These are phyloP conservation scores for Trachelus tabidus DNA, from an alignment of 2,888 invertebrate genomes.

Conservation along the genomic window DNA sequence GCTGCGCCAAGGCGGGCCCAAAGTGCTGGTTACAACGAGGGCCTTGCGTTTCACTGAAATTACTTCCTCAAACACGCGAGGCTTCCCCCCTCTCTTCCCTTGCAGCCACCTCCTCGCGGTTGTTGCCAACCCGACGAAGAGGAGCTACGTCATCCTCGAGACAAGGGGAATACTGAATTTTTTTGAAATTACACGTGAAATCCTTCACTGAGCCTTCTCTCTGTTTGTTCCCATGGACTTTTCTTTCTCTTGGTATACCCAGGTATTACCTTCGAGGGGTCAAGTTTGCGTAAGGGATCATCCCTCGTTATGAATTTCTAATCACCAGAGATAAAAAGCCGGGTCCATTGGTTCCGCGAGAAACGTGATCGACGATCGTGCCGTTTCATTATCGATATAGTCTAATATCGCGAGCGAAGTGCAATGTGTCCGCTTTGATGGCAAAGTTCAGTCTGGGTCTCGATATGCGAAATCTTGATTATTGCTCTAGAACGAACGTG, in stretches of 20 bases:
- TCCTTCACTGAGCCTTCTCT: neutral
- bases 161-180: neutral
- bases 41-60: conserved; percentile 33
- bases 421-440: too few species aligned
- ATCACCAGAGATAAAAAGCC: neutral
- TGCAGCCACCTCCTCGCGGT: neutral
- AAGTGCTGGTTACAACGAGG: conserved; percentile 23
- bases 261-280: neutral
- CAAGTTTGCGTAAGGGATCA: neutral
- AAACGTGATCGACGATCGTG: neutral
- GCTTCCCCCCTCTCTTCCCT: conserved; percentile 12
- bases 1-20: conserved; percentile 4
- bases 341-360: neutral
- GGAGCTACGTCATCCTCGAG: neutral
- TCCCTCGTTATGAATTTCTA: neutral
- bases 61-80: conserved; percentile 28
- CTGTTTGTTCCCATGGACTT: neutral
- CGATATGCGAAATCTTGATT: neutral
- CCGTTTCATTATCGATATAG: neutral
- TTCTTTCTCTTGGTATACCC: neutral
- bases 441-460: neutral
- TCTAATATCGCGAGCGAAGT: neutral
- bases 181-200: neutral
- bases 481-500: neutral
- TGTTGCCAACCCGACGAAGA: neutral